Conservation (phyloP, 2,113 vertebrate species). For the Penelope pileata region DNA sequence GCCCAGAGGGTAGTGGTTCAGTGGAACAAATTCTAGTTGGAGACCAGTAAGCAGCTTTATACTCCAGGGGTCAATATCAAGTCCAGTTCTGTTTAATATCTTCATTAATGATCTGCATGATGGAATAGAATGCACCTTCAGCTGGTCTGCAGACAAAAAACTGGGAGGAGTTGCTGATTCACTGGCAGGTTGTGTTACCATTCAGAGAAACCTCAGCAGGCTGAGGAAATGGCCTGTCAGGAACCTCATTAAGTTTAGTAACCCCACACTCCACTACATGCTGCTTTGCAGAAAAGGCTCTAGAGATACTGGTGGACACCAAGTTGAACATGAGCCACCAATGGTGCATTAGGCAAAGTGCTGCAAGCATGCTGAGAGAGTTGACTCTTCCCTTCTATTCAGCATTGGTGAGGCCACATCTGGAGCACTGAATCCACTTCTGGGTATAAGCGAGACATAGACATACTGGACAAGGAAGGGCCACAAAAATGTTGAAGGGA, state of each 20-base stretch:
- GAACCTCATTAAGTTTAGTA: not conserved
- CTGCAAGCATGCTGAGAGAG: rapidly evolving
- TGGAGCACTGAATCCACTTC: not conserved
- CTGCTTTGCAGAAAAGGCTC: not conserved
- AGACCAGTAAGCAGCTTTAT: not conserved
- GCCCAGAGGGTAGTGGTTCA: not conserved
- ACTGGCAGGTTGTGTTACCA: not conserved
- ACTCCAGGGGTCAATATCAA: rapidly evolving
- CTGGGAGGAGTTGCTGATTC: not conserved
- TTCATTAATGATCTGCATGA: not conserved
- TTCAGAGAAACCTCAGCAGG: not conserved
- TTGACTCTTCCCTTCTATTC: not conserved
- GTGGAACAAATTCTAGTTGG: not conserved
- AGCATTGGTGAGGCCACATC: not conserved
- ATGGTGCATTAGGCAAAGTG: not conserved
- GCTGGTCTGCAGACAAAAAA: not conserved
- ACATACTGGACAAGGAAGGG: not conserved
- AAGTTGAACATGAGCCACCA: not conserved
- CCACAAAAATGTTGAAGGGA: not conserved
- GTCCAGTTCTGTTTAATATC: not conserved
- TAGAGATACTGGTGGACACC: not conserved
- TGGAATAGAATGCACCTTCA: not conserved
- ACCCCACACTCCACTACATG: not conserved
- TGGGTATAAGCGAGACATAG: not conserved
- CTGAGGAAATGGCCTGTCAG: not conserved